phyloP scores from a whole-genome alignment of 2,797 vertebrate species.

The Garrulus glandarius region DNA sequence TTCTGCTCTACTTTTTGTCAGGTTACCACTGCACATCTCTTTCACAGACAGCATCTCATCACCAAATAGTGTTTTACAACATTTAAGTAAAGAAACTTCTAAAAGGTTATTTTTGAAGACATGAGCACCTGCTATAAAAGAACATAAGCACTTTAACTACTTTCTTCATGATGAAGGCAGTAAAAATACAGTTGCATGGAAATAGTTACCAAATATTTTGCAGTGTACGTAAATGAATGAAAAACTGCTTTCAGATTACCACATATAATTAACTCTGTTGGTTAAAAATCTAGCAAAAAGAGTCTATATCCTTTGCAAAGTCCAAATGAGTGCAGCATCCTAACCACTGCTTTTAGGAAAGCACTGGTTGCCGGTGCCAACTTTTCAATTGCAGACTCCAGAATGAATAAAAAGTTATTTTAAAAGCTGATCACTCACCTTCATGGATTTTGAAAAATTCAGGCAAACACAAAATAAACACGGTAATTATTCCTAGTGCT shows the following conservation, averaged over 20 bases:
- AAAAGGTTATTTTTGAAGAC: neutral
- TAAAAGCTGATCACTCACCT: slow-evolving; percentile 75
- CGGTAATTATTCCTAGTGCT: slow-evolving; percentile 75
- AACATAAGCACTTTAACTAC: neutral
- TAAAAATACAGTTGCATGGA: neutral
- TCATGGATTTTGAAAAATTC: slow-evolving; percentile 83
- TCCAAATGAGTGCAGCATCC: neutral
- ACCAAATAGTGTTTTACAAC: neutral
- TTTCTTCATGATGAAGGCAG: neutral
- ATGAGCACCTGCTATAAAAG: neutral
- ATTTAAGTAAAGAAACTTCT: neutral
- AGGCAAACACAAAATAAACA: slow-evolving; percentile 86
- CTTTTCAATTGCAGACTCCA: neutral
- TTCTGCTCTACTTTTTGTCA: neutral
- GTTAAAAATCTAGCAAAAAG: neutral
- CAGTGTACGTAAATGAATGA: neutral
- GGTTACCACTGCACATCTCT: neutral
- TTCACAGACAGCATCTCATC: neutral
- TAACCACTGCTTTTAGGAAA: neutral
- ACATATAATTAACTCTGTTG: neutral
- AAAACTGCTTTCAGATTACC: neutral
- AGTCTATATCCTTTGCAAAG: neutral
- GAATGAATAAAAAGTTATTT: neutral
- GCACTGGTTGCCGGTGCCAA: neutral
- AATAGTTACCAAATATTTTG: neutral